These are phyloP conservation scores for Ornithorhynchus anatinus DNA, from an alignment of 2,113 vertebrate genomes.

Conservation along the genomic window DNA sequence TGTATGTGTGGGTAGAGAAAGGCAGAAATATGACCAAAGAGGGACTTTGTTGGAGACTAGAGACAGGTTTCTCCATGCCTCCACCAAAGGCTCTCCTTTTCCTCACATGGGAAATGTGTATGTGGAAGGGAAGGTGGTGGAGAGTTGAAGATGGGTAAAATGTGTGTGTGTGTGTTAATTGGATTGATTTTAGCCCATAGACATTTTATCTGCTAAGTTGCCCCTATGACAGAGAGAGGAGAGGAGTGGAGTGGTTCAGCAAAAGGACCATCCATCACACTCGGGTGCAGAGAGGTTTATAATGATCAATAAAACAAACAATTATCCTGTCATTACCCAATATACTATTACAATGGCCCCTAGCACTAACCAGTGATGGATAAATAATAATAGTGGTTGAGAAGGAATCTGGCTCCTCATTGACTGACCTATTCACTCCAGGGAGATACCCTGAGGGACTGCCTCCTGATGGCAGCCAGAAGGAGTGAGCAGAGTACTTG, in stretches of 20 bases:
- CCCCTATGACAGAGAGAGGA: slow-evolving; percentile 1
- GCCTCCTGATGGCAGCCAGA: background rate
- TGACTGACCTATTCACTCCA: no score
- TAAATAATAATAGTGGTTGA: slow-evolving; percentile 34
- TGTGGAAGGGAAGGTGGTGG: no score
- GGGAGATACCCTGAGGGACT: background rate
- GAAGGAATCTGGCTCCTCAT: background rate
- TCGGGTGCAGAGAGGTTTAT: slow-evolving; percentile 55
- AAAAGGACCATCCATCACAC: slow-evolving; percentile 54
- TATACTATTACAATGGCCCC: slow-evolving; percentile 37
- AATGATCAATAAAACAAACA: slow-evolving; percentile 73
- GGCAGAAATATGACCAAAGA: no score
- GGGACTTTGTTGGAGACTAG: no score
- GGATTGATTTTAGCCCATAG: slow-evolving; percentile 44
- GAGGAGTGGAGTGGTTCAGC: slow-evolving; percentile 43
- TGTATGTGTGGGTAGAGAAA: no score
- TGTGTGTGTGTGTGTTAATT: slow-evolving; percentile 54
- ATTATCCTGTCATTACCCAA: slow-evolving; percentile 65
- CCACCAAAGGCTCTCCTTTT: no score
- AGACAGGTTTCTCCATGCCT: no score
- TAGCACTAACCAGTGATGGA: slow-evolving; percentile 15
- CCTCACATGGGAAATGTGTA: no score
- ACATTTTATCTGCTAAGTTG: slow-evolving; percentile 51
- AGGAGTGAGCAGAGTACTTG: no score
- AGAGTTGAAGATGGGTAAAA: no score